These are phyloP conservation scores for Sterna hirundo DNA, from an alignment of 2,113 vertebrate genomes.

Conservation along the genomic window DNA sequence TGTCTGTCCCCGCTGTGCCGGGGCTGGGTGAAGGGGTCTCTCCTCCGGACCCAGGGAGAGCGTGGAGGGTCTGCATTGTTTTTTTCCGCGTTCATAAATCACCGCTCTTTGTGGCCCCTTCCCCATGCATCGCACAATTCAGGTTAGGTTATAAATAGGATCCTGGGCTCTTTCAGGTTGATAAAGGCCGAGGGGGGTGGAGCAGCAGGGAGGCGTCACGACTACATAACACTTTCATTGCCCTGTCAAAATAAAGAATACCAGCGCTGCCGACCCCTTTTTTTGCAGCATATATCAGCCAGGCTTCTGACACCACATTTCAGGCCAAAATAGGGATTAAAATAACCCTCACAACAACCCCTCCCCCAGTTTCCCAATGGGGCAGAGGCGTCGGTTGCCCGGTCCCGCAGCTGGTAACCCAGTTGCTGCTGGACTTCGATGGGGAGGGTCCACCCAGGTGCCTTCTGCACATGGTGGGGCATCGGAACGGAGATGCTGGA, in stretches of 20 bases:
- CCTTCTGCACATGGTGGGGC: rapidly evolving
- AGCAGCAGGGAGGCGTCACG: conserved; percentile 33
- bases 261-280: not conserved
- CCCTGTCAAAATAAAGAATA: conserved; percentile 55
- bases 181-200: conserved; percentile 37
- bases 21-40: not conserved
- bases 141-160: conserved; percentile 35
- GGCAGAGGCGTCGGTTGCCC: not conserved
- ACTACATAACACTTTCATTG: conserved; percentile 58
- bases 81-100: not conserved
- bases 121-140: not conserved
- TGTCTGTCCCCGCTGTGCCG: rapidly evolving
- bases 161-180: conserved; percentile 42
- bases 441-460: not conserved
- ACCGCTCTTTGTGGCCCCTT: conserved; percentile 9
- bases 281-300: conserved; percentile 7
- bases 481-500: not conserved
- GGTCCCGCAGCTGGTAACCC: not conserved
- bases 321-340: not conserved
- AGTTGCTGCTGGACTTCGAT: not conserved
- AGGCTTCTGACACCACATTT: not conserved
- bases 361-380: not conserved
- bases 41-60: not conserved
- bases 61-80: conserved; percentile 12
- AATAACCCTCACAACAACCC: not conserved